phyloP scores from a whole-genome alignment of 1,140 invertebrate genomes.

The Hycleus cichorii region DNA sequence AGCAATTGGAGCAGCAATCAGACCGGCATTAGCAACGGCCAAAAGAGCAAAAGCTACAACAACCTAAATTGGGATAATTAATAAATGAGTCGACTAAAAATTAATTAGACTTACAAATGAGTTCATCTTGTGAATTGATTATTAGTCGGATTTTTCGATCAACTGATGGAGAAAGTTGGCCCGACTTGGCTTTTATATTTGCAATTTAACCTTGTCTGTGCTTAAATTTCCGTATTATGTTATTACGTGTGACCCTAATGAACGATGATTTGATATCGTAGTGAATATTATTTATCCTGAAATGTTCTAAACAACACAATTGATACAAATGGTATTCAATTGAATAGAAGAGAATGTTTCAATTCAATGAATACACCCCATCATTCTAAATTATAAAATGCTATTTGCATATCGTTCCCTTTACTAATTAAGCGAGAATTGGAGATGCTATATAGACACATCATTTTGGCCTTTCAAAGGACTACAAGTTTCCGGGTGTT shows the following conservation, averaged over 20 bases:
- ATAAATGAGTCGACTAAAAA: background rate
- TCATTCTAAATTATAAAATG: constrained; percentile 11
- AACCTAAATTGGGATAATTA: constrained; percentile 4
- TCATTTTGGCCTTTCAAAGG: too few relatives aligned
- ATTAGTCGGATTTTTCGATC: background rate
- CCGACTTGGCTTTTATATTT: background rate
- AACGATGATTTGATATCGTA: too few relatives aligned
- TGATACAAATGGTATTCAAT: too few relatives aligned
- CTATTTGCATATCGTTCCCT: constrained; percentile 10
- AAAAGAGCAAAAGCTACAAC: constrained; percentile 11
- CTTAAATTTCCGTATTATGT: too few relatives aligned
- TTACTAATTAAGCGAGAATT: background rate
- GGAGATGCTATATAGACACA: too few relatives aligned
- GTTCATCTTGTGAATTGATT: constrained; percentile 9
- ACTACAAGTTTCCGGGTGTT: constrained; percentile 5
- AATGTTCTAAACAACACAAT: too few relatives aligned
- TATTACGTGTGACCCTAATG: too few relatives aligned
- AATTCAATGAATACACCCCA: constrained; percentile 8
- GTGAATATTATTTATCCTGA: too few relatives aligned
- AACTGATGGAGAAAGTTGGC: background rate
- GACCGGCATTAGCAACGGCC: constrained; percentile 14
- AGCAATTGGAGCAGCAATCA: constrained; percentile 12
- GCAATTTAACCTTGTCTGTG: background rate
- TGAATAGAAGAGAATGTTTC: background rate
- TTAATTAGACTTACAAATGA: constrained; percentile 2